Percentiles rank a stretch among this genome's conserved stretches.
Conservation (phyloP, 2,797 vertebrate genomes). For the Hipposideros larvatus region DNA sequence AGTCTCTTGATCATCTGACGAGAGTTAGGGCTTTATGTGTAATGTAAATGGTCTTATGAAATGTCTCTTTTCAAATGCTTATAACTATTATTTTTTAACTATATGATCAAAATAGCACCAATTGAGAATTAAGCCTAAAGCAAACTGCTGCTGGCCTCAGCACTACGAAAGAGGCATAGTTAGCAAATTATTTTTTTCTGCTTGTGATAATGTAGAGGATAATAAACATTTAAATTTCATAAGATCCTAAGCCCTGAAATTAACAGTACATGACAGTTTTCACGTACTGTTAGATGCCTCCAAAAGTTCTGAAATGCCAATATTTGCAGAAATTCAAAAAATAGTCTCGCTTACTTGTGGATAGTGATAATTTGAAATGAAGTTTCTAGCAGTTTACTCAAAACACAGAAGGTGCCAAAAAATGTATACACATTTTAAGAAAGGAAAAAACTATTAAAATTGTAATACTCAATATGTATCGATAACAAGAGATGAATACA, state of each 20-base stretch:
- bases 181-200: background rate
- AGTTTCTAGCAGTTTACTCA: background rate
- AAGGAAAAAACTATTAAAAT: too few species aligned
- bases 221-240: background rate
- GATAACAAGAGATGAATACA: too few species aligned
- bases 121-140: background rate
- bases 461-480: too few species aligned
- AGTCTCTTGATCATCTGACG: background rate
- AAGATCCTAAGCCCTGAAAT: background rate
- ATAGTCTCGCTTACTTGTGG: background rate
- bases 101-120: background rate
- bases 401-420: background rate
- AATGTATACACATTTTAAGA: too few species aligned
- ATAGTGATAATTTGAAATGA: background rate
- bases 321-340: constrained; percentile 1
- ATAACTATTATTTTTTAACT: background rate
- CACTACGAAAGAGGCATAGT: background rate
- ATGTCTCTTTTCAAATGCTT: background rate
- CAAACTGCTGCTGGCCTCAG: background rate
- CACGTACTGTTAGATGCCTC: background rate
- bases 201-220: background rate
- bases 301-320: background rate
- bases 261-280: background rate
- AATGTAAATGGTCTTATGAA: background rate
- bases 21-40: background rate